A percentile compares a stretch with the other conserved stretches of the same genome.
phyloP scores from a whole-genome alignment of 2,797 vertebrate genomes.

The Tokudaia muenninki region DNA sequence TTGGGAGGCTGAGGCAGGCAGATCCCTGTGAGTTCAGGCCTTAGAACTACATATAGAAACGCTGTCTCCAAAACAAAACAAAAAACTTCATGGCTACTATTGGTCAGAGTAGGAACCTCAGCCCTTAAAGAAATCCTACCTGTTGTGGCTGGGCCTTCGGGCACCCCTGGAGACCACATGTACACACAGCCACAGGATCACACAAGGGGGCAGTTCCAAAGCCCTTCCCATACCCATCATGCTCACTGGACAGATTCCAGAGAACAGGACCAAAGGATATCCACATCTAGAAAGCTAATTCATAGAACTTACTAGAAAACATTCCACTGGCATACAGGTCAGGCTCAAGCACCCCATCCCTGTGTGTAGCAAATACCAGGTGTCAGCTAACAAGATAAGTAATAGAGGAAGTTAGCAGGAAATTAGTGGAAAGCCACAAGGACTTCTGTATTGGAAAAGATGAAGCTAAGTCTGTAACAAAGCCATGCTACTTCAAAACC shows the following conservation, averaged over 20 bases:
- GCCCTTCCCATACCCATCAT: neutral
- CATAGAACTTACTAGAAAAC: neutral
- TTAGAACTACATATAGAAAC: neutral
- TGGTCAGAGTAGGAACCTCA: neutral
- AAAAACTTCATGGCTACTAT: neutral
- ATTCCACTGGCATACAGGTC: too few relatives aligned
- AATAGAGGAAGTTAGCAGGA: neutral
- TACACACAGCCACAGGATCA: neutral
- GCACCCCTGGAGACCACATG: accelerated
- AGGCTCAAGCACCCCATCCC: neutral
- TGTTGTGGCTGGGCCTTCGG: neutral
- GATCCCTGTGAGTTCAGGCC: neutral
- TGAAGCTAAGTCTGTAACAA: neutral
- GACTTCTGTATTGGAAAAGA: neutral
- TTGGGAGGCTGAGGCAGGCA: neutral
- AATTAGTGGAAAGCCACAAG: neutral
- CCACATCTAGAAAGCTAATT: neutral
- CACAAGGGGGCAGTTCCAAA: neutral
- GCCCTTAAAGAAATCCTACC: neutral
- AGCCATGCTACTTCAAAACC: neutral
- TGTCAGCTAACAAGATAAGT: neutral
- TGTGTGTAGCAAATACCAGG: neutral
- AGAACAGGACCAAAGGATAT: neutral
- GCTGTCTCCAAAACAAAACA: neutral
- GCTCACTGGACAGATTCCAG: neutral